Base-by-base conservation (phyloP, 2,113 vertebrate species). In the Pholis gunnellus region DNA sequence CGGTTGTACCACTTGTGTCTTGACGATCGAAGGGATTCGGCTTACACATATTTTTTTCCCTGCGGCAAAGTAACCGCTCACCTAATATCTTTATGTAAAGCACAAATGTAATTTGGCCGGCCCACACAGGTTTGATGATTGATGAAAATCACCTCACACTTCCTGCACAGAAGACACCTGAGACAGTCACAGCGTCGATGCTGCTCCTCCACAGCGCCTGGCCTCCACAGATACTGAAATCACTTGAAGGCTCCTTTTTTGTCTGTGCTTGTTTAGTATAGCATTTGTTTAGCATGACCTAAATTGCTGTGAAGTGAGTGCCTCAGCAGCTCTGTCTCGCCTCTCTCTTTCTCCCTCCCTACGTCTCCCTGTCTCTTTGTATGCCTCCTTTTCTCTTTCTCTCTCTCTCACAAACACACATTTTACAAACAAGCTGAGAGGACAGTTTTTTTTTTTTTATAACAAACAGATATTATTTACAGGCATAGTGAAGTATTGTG, bases 281-380 rank as follows among this genome's bases (percentile, higher is more conserved):
- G 85, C 89, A 66, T 93, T 94, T 94, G 92, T 94, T 93, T 93
- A 93, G 85, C 89, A 75, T 94, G 93, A 94, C 94, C 94, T 90
- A 93, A 93, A 94, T 94, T 84, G 87, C 86, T 92, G 89, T 88
- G 92, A 94, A 93, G 91, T 89, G 88, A 89, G 84, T 79, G 91
- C 84, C 87, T 92, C 93, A 91, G 93, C 94, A 92, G 88, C 93
- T 91, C 90, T 83, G 88, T 92, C 93, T 93, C 84, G 72, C 74
- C 84, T 59, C 56, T 87, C 79, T 81, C 75, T 85, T 76, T 75
- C 68, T 85, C 59, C 29, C 72, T 79, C 72, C 78, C 25, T 22
- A 68, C 67, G 20, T 81, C 72, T 72, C 78, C 48, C 38, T 79
- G 29, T 79, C 48, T 86, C 79, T 77, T 54, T 89, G 63, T 78